Evolutionary conservation across 2,797 vertebrate genomes (phyloP).

Genomic region (Phrynocephalus vlangalii): DNA sequence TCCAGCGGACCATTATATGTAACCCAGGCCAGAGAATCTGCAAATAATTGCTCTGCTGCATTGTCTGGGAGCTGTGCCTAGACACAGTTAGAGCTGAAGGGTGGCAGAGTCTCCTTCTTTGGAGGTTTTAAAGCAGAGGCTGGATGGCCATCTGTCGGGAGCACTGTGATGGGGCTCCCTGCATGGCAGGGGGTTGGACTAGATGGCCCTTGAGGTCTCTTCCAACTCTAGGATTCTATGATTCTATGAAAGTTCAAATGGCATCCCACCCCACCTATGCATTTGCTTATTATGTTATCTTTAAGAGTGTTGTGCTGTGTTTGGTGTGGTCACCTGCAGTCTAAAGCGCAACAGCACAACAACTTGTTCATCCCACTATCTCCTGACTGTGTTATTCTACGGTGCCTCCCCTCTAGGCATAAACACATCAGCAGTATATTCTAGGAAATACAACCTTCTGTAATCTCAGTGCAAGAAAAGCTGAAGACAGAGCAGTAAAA

Average conservation of each 20-base stretch:
- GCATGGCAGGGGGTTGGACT: too few relatives aligned
- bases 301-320: neutral
- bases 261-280: neutral
- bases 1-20: neutral
- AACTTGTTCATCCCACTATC: neutral
- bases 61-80: neutral
- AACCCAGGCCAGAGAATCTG: neutral
- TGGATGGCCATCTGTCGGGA: too few relatives aligned
- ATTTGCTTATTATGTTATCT: neutral
- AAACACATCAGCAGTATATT: neutral
- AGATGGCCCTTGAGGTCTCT: too few relatives aligned
- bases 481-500: neutral
- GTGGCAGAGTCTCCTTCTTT: too few relatives aligned
- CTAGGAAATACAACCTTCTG: neutral
- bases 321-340: neutral
- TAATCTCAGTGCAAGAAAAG: neutral
- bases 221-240: too few relatives aligned
- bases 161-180: too few relatives aligned
- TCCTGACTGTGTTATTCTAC: neutral
- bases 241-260: neutral
- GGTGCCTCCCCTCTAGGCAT: neutral
- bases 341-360: neutral
- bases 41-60: neutral
- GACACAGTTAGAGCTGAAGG: too few relatives aligned
- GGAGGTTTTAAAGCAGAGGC: too few relatives aligned